These are phyloP conservation scores for sheep (Ovis aries) DNA, from an alignment of 2,113 vertebrate genomes.

Conservation along the genomic window ARS-UI_Ramb_v3.0 NC_056078.1:1056501-1057000, in stretches of 20 bases:
- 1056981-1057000: not conserved
- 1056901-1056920: not conserved
- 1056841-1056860: not conserved
- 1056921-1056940: not conserved
- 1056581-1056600: not conserved
- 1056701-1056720: not conserved
- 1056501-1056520: slow-evolving; percentile 93
- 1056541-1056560: not conserved
- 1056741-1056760: accelerated
- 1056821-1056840: accelerated
- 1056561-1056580: not conserved
- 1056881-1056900: not conserved
- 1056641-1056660: not conserved
- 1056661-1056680: not conserved
- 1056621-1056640: accelerated
- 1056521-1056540: slow-evolving; percentile 86
- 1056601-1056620: not conserved
- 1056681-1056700: too few species aligned
- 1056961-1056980: not conserved
- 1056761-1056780: not conserved
- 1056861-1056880: not conserved
- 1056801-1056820: not conserved
- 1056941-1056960: not conserved
- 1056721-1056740: accelerated
- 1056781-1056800: not conserved